Evolutionary conservation across 2,888 invertebrate species (phyloP).

Genomic region (Trichogramma evanescens): DNA sequence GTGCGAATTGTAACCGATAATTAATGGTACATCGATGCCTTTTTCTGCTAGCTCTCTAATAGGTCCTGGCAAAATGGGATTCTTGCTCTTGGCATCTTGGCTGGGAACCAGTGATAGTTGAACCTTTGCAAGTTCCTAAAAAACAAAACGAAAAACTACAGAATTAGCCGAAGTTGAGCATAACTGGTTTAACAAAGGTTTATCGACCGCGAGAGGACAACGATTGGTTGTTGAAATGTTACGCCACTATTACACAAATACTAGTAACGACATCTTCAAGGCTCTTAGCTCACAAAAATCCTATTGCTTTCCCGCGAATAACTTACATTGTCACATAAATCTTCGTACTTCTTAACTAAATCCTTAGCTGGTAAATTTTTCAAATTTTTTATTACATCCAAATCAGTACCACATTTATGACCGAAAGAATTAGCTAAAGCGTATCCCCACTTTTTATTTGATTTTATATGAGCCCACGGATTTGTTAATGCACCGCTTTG

Average conservation of each 20-base stretch:
- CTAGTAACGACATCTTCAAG: too few relatives aligned
- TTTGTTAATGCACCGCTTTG: slow-evolving; percentile 29
- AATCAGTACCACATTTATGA: slow-evolving; percentile 24
- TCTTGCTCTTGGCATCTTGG: slow-evolving; percentile 18
- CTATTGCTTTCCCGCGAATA: too few relatives aligned
- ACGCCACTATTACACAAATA: too few relatives aligned
- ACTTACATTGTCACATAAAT: slow-evolving; percentile 25
- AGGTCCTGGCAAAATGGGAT: slow-evolving; percentile 34
- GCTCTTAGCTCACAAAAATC: too few relatives aligned
- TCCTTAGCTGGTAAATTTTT: slow-evolving; percentile 29
- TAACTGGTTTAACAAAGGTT: too few relatives aligned
- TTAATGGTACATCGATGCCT: slow-evolving; percentile 49
- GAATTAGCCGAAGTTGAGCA: neutral
- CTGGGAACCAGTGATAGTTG: slow-evolving; percentile 20
- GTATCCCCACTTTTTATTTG: slow-evolving; percentile 22
- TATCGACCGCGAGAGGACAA: too few relatives aligned
- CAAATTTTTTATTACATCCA: slow-evolving; percentile 28
- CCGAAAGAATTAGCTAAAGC: slow-evolving; percentile 27
- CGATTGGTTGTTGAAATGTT: too few relatives aligned
- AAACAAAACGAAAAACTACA: neutral
- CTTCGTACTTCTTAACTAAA: slow-evolving; percentile 35
- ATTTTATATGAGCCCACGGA: slow-evolving; percentile 21
- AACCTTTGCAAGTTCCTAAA: slow-evolving; percentile 11
- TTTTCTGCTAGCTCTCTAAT: slow-evolving; percentile 33
- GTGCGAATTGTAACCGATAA: slow-evolving; percentile 49